Base-by-base conservation (phyloP, 2,113 vertebrate species). In the Ailuropoda melanoleuca region DNA sequence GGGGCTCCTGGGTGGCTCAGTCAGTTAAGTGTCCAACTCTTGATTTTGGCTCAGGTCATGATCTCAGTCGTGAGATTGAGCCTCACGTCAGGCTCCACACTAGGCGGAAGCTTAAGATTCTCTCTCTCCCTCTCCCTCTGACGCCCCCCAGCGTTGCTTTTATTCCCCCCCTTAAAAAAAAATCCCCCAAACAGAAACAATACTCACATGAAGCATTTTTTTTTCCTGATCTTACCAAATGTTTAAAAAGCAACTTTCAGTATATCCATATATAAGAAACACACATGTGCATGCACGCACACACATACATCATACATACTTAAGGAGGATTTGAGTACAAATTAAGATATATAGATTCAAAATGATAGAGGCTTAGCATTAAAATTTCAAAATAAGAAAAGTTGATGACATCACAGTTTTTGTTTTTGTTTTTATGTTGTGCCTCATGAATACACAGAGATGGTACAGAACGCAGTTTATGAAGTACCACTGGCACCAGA, bases 121-220 rank as follows among this genome's bases (percentile, higher is more conserved):
- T 68, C 66, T 68, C 64, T 68, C 66, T 37, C 31, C 13, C 62
- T 34, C 66, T 37, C 18, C 18, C 34, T 37, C 62, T 66, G 14
- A 43, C 13, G 6, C 6, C 62, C 34, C 62, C 62, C 34, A 68
- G 19, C 18, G 8, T 34, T 68, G 66, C 66, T 1, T 4, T 68
- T 37, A 34, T 34, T n/a, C 34, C 19, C 66, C 8, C 8, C 14
- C 7, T 15, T 1, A 56, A 62, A 31, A 98, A 97, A 97, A 86
- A 98, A 91, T 53, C 66, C 85, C 87, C 34, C n/a, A 75, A 97
- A 95, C 55, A 74, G 37, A 96, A 91, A 97, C 96, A 92, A 31
- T 55, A 62, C 19, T 64, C 96, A 97, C 39, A 90, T 64, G 53
- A 48, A 62, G 46, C 3, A 96, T 68, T 92, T 72, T 66, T 66